These are phyloP conservation scores for Onychomys arenicola DNA, from an alignment of 2,797 vertebrate species.

Conservation along the genomic window DNA sequence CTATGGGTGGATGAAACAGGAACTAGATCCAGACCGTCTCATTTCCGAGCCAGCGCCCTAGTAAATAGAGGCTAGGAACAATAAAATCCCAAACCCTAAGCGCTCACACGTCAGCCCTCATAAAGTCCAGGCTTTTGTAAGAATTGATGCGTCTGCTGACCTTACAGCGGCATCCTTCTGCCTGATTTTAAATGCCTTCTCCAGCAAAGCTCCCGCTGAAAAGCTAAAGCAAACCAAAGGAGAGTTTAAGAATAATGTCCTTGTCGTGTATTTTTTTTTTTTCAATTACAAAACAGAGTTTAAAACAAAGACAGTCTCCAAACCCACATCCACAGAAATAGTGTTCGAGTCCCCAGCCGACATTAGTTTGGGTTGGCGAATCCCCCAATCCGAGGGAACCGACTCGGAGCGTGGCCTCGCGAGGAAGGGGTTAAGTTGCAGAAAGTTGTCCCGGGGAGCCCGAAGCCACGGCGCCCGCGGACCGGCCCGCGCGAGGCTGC, in stretches of 20 bases:
- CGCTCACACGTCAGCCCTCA: background rate
- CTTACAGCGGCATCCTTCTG: background rate
- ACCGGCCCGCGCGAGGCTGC: slow-evolving; percentile 36
- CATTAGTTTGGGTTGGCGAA: background rate
- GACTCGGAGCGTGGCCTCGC: background rate
- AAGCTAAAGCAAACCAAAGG: background rate
- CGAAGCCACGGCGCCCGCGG: slow-evolving; percentile 10
- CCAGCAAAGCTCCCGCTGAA: background rate
- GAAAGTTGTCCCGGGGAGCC: slow-evolving; percentile 77
- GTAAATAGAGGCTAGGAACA: slow-evolving; percentile 49
- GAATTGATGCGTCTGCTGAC: background rate
- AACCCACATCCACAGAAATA: background rate
- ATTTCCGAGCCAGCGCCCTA: background rate
- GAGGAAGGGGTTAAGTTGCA: slow-evolving; percentile 61
- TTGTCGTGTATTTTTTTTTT: background rate
- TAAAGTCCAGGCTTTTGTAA: background rate
- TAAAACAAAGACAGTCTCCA: background rate
- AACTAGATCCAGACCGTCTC: background rate
- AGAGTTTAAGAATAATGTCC: background rate
- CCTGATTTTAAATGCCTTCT: background rate
- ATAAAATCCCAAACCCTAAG: background rate
- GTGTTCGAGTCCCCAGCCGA: background rate
- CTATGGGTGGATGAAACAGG: background rate
- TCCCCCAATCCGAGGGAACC: background rate
- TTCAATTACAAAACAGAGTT: background rate